These are phyloP conservation scores for Neelides sp. DNA, from an alignment of 1,140 invertebrate species.

Conservation along the genomic window DNA sequence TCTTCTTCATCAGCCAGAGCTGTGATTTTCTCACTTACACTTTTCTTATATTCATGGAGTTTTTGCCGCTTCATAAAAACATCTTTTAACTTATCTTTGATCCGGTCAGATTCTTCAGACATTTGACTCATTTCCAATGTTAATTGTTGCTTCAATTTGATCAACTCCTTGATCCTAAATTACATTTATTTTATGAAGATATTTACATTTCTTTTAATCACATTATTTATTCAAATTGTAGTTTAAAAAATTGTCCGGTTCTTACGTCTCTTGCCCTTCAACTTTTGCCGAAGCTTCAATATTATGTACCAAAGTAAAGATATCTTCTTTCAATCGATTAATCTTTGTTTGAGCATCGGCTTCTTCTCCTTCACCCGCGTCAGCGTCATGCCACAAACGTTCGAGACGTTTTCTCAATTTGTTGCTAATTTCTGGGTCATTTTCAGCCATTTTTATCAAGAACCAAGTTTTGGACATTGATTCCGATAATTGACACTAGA, in stretches of 20 bases:
- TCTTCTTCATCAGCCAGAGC: too few relatives aligned
- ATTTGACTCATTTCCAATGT: slow-evolving; percentile 8
- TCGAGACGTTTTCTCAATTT: slow-evolving; percentile 10
- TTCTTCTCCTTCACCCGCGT: slow-evolving; percentile 15
- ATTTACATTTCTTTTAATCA: background rate
- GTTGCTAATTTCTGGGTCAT: slow-evolving; percentile 9
- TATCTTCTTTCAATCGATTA: slow-evolving; percentile 14
- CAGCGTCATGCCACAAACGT: slow-evolving; percentile 16
- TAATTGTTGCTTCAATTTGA: slow-evolving; percentile 8
- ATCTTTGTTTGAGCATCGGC: slow-evolving; percentile 5
- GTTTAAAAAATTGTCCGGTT: background rate
- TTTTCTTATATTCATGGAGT: too few relatives aligned
- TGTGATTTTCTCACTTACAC: slow-evolving; percentile 6
- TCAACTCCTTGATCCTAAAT: slow-evolving; percentile 11
- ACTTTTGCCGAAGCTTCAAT: slow-evolving; percentile 12
- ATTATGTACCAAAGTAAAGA: slow-evolving; percentile 16
- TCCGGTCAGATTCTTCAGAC: slow-evolving; percentile 4
- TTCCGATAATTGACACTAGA: slow-evolving; percentile 4
- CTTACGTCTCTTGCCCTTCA: slow-evolving; percentile 17
- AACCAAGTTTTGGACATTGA: slow-evolving; percentile 11
- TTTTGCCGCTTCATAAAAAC: too few relatives aligned
- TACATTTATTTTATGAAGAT: background rate
- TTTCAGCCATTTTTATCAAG: slow-evolving; percentile 15
- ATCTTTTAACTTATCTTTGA: too few relatives aligned
- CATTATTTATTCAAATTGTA: background rate